Evolutionary conservation across 2,113 vertebrate genomes (phyloP), one percentile per base, ranked within the genome.

Genomic region (Falcunculus frontatus): DNA sequence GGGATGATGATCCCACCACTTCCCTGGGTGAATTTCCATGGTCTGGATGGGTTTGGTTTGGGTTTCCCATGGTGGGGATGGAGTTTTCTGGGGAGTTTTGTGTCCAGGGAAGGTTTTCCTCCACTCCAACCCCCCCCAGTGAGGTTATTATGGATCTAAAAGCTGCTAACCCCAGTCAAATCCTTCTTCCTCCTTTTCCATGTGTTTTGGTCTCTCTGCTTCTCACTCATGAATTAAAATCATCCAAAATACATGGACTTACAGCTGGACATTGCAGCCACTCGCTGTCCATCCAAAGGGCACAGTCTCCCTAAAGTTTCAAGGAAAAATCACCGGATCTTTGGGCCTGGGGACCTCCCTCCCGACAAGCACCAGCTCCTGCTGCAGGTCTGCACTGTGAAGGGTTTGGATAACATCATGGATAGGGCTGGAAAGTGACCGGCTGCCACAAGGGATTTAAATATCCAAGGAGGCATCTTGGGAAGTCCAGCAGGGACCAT

Each of bases 81-180:
- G 59, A 57, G 10, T 59, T 52, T 55, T 60, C 26, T 46, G 26
- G 56, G 7, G 1, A 5, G 13, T 12, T 19, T 56, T 80, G 37
- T 57, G 56, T 37, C 17, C 60, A 68, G 67, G 53, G n/a, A n/a
- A 81, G 39, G 27, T 18, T 8, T 18, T 79, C 20, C 6, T 52
- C n/a, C 35, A 16, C 15, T 15, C 0, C 0, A 81, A 87, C 39
- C 57, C 65, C 49, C 74, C 8, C 41, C 4, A 2, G 3, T 35
- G 64, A 81, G 44, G 15, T 73, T 56, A 19, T 84, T 68, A 41
- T 22, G 56, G 52, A 60, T 44, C 32, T 7, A n/a, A 69, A 11
- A 63, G 39, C 69, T 50, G 52, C 47, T 69, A 65, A 11, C 67
- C 37, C 70, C 57, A 30, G 62, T 30, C 18, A 41, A 30, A 63